Conservation (phyloP, 1,140 invertebrate genomes). For the Caenorhabditis elegans region DNA sequence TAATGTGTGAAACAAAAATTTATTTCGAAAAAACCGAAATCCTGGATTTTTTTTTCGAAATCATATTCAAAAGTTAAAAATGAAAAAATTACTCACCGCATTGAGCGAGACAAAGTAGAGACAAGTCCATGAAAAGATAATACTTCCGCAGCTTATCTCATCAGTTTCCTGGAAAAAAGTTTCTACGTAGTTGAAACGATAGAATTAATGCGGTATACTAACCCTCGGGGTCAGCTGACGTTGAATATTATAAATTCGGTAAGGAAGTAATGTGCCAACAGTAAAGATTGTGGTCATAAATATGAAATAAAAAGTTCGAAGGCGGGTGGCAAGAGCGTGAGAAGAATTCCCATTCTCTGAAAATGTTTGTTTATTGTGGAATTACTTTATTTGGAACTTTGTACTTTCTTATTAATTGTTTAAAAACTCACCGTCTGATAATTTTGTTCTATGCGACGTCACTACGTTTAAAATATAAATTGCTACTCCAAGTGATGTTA, state of each 20-base stretch:
- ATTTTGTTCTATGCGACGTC: slow-evolving; percentile 35
- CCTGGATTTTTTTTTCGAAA: too few relatives aligned
- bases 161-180: not conserved
- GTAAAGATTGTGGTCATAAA: slow-evolving; percentile 49
- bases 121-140: slow-evolving; percentile 24
- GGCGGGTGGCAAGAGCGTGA: slow-evolving; percentile 37
- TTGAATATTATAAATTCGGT: slow-evolving; percentile 39
- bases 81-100: slow-evolving; percentile 15
- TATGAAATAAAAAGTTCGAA: slow-evolving; percentile 46
- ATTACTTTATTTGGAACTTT: too few relatives aligned
- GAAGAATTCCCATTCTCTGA: not conserved
- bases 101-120: slow-evolving; percentile 43
- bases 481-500: slow-evolving; percentile 41
- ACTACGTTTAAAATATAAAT: slow-evolving; percentile 45
- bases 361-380: too few relatives aligned
- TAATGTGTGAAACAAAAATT: too few relatives aligned
- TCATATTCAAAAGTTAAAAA: not conserved
- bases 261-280: slow-evolving; percentile 37
- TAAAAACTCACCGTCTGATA: slow-evolving; percentile 41
- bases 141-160: slow-evolving; percentile 3
- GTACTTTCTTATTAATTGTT: not conserved
- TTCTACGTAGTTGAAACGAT: too few relatives aligned
- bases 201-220: not conserved
- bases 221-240: slow-evolving; percentile 27
- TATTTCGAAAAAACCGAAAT: too few relatives aligned